Conservation (phyloP, 2,113 vertebrate species). For the Burhinus bistriatus region DNA sequence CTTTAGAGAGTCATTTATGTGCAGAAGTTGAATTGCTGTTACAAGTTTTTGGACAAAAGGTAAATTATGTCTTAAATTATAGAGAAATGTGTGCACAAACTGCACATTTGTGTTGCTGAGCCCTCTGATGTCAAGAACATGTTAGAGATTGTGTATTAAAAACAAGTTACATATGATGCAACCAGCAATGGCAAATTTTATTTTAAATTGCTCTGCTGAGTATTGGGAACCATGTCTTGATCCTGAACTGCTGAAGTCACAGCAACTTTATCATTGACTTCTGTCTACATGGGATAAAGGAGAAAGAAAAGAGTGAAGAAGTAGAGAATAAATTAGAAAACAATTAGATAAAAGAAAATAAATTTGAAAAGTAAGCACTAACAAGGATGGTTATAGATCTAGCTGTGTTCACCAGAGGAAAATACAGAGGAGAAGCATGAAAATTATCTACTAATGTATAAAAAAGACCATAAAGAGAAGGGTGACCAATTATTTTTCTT, state of each 20-base stretch:
- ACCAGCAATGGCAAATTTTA: background rate
- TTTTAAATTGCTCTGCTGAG: background rate
- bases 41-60: background rate
- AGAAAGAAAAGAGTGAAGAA: background rate
- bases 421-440: background rate
- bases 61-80: background rate
- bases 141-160: background rate
- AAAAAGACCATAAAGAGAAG: background rate
- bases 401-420: background rate
- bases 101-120: background rate
- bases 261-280: background rate
- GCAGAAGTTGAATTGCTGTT: background rate
- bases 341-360: background rate
- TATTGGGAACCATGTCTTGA: background rate
- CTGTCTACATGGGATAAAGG: background rate
- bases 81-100: background rate
- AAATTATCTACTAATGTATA: background rate
- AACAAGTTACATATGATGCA: background rate
- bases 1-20: background rate
- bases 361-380: constrained; percentile 4
- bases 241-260: background rate
- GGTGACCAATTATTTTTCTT: constrained; percentile 16
- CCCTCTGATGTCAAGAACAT: background rate
- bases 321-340: background rate
- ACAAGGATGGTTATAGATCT: background rate